Evolutionary conservation across 2,888 invertebrate species (phyloP).

Genomic region (Coleophora flavipennella): DNA sequence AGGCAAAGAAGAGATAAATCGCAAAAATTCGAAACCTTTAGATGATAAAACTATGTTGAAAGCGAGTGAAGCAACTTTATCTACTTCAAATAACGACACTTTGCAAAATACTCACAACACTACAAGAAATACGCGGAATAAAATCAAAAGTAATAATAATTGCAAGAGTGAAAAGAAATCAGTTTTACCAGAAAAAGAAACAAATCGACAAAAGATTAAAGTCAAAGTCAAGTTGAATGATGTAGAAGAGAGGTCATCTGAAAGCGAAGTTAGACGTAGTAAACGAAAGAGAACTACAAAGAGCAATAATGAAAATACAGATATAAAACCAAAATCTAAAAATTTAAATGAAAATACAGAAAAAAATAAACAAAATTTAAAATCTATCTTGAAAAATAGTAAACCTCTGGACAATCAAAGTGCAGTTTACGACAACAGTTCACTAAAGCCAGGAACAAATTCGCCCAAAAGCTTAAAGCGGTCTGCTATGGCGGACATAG

Average conservation of each 20-base stretch:
- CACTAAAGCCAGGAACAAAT: slow-evolving; percentile 30
- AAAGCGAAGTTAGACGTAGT: slow-evolving; percentile 37
- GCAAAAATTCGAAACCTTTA: too few relatives aligned
- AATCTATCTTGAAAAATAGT: slow-evolving; percentile 1
- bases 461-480: slow-evolving; percentile 35
- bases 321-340: slow-evolving; percentile 4
- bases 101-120: not conserved
- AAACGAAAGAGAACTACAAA: slow-evolving; percentile 30
- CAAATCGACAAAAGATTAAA: slow-evolving; percentile 2
- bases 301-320: slow-evolving; percentile 16
- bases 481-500: slow-evolving; percentile 21
- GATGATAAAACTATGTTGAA: too few relatives aligned
- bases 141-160: slow-evolving; percentile 9
- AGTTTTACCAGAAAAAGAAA: slow-evolving; percentile 10
- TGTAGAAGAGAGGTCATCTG: slow-evolving; percentile 8
- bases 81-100: too few relatives aligned
- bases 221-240: slow-evolving; percentile 14
- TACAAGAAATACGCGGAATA: slow-evolving; percentile 12
- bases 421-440: slow-evolving; percentile 39
- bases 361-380: too few relatives aligned
- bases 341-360: too few relatives aligned
- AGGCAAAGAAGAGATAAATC: not conserved
- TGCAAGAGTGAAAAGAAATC: slow-evolving; percentile 5
- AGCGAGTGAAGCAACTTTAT: too few relatives aligned
- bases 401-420: slow-evolving; percentile 31